phyloP scores from a whole-genome alignment of 2,113 vertebrate species.

The Xenopus borealis region DNA sequence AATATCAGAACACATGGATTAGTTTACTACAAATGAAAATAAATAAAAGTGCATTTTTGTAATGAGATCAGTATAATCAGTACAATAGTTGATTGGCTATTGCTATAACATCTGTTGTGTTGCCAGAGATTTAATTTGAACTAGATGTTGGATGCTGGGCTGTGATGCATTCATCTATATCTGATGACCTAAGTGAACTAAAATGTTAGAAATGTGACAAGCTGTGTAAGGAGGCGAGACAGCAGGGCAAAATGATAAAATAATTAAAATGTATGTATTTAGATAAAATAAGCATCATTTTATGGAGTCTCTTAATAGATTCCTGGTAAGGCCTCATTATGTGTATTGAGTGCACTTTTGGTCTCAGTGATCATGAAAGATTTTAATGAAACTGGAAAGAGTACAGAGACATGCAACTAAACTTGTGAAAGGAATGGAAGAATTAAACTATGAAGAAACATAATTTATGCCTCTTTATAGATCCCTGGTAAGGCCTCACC shows the following conservation, averaged over 20 bases:
- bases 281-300: background rate
- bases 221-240: background rate
- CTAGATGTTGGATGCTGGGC: background rate
- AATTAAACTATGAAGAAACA: too few relatives aligned
- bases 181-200: background rate
- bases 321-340: too few relatives aligned
- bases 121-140: background rate
- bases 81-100: background rate
- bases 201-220: background rate
- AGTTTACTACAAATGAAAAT: background rate
- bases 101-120: background rate
- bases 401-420: too few relatives aligned
- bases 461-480: too few relatives aligned
- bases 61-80: background rate
- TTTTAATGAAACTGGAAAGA: too few relatives aligned
- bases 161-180: background rate
- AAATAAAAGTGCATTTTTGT: constrained; percentile 3
- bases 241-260: background rate
- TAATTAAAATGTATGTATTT: background rate
- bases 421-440: too few relatives aligned
- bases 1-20: constrained; percentile 5
- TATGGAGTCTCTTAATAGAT: background rate
- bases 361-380: too few relatives aligned
- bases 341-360: too few relatives aligned
- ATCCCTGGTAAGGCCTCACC: too few relatives aligned